phyloP scores from a whole-genome alignment of 2,113 vertebrate species.

The Numida meleagris region DNA sequence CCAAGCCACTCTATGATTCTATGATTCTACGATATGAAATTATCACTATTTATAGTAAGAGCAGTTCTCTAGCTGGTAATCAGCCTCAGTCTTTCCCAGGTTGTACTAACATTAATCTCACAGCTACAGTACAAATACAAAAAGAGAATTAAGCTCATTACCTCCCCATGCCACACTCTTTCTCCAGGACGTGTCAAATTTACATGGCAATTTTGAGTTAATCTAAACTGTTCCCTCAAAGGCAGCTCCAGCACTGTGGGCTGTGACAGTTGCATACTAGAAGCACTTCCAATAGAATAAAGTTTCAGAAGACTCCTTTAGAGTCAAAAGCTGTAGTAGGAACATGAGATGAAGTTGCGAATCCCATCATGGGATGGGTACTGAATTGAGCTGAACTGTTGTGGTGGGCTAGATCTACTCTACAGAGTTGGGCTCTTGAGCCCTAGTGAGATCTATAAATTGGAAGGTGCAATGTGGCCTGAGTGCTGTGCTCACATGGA shows the following conservation, averaged over 20 bases:
- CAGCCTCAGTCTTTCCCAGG: not conserved
- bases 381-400: not conserved
- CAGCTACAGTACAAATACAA: not conserved
- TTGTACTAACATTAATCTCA: not conserved
- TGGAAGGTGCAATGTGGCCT: not conserved
- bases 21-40: too few species aligned
- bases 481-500: not conserved
- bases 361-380: too few species aligned
- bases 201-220: not conserved
- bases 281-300: not conserved
- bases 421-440: accelerated
- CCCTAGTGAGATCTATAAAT: not conserved
- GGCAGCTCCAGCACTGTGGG: not conserved
- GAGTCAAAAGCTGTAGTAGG: not conserved
- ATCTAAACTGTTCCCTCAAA: not conserved
- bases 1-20: too few species aligned
- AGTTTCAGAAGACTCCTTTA: not conserved
- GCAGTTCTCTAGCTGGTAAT: not conserved
- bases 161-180: not conserved
- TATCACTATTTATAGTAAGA: not conserved
- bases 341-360: too few species aligned
- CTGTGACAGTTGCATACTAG: not conserved
- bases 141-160: not conserved
- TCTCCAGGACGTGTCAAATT: not conserved
- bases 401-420: too few species aligned